Evolutionary conservation across 1,140 invertebrate genomes (phyloP), one percentile per base, ranked within the genome.

Genomic region (Acyrthosiphon pisum): DNA sequence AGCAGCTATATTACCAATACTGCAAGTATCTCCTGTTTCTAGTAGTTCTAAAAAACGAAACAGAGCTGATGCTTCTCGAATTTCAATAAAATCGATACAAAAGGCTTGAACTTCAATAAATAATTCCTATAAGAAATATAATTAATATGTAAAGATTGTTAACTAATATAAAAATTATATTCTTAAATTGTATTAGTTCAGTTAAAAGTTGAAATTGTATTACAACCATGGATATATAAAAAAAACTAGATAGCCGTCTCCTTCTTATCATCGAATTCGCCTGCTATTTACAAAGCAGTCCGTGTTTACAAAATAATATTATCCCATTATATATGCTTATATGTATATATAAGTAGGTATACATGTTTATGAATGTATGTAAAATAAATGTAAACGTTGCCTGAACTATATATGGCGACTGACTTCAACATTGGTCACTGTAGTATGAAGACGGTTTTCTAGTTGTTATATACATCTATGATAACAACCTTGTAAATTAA

Each of bases 101-200:
- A 99, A 99, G 0, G 99, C 98, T 96, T 99, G 98, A 53, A 99
- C 98, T 96, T 99, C 99, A 94, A 99, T 98, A 95, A 99, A 99
- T 46, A 99, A 95, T 95, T 99, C 98, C 97, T 98, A 96, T 30
- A 93, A 94, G 35, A 87, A 83, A 26, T 30, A 56, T 53, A 48
- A 60, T 11, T 53, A 84, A 93, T 50, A 30, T 30, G 50, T 86
- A 8, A 91, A 86, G 3, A 30, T 81, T 46, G 9, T 8, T 41
- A 46, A 18, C 26, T 41, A 86, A 30, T 23, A 9, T 46, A 41
- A 44, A 30, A 86, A 44, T 8, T 41, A 14, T 35, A 83, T 37
- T 37, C 11, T 83, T 18, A 53, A 53, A 60, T 60, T 60, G 14
- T n/a, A 76, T 18, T 76, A 26, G 11, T 44, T 30, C 83, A 84